A percentile compares a stretch with the other conserved stretches of the same genome.
Conservation (phyloP, 1,140 invertebrate genomes). For the Heliconius melpomene region DNA sequence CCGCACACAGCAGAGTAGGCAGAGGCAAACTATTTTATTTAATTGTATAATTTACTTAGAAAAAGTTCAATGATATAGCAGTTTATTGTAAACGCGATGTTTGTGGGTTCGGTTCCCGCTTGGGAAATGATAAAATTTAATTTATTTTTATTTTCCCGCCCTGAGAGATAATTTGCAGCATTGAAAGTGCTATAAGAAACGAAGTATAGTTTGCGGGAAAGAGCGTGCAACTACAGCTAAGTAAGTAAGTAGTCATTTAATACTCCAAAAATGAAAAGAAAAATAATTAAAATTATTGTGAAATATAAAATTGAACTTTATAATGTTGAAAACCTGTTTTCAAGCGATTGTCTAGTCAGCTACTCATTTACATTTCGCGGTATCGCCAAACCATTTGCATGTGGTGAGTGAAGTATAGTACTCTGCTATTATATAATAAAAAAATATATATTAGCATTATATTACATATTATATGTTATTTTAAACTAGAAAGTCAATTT, state of each 20-base stretch:
- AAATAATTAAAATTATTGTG: background rate
- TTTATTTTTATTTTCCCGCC: too few relatives aligned
- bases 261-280: background rate
- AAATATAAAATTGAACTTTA: conserved; percentile 3
- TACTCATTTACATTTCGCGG: conserved; percentile 10
- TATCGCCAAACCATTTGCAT: conserved; percentile 7
- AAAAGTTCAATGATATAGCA: too few relatives aligned
- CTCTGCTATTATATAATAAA: background rate
- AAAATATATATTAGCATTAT: background rate
- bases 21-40: background rate
- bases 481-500: too few relatives aligned
- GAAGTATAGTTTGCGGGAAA: too few relatives aligned
- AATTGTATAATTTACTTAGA: too few relatives aligned
- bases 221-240: background rate
- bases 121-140: too few relatives aligned
- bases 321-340: conserved; percentile 10
- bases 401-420: background rate
- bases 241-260: background rate
- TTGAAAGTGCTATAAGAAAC: too few relatives aligned
- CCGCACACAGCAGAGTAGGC: background rate
- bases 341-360: conserved; percentile 12
- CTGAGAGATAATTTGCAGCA: too few relatives aligned
- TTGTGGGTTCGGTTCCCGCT: too few relatives aligned
- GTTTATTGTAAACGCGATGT: too few relatives aligned
- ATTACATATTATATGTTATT: background rate